Conservation (phyloP, 2,888 invertebrate species). For the Drosophila aldrichi region DNA sequence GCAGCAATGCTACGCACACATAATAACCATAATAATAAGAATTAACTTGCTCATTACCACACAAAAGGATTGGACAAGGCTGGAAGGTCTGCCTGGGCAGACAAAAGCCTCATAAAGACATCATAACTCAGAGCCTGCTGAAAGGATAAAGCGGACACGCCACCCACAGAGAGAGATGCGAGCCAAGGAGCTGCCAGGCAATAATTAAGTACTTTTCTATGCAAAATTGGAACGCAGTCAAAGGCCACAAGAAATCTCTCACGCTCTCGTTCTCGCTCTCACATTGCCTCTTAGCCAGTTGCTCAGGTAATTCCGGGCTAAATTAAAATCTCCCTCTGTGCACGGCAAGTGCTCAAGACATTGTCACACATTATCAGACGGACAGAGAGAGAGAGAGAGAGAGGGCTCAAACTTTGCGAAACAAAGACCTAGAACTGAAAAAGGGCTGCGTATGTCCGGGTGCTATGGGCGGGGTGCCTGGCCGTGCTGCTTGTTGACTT, state of each 20-base stretch:
- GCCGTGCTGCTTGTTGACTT: slow-evolving; percentile 1
- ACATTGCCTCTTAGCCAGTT: slow-evolving; percentile 5
- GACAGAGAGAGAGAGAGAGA: slow-evolving; percentile 22
- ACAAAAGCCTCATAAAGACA: slow-evolving; percentile 81
- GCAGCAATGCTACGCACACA: slow-evolving; percentile 44
- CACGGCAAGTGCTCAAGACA: slow-evolving; percentile 68
- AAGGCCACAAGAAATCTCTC: slow-evolving; percentile 14
- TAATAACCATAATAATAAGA: slow-evolving; percentile 78
- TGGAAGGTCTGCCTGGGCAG: slow-evolving; percentile 27
- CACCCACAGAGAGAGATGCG: slow-evolving; percentile 2
- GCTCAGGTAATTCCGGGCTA: slow-evolving; percentile 55
- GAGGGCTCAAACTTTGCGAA: slow-evolving; percentile 42
- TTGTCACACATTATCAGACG: slow-evolving; percentile 66
- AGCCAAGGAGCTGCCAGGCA: slow-evolving; percentile 21
- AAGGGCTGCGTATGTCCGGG: slow-evolving; percentile 43
- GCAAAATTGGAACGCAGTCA: slow-evolving; percentile 74
- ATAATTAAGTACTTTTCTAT: slow-evolving; percentile 82
- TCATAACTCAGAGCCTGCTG: slow-evolving; percentile 76
- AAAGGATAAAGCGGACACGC: slow-evolving; percentile 66
- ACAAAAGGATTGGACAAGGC: slow-evolving; percentile 68
- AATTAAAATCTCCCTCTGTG: slow-evolving; percentile 80
- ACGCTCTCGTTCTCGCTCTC: slow-evolving; percentile 15
- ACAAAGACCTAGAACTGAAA: slow-evolving; percentile 43
- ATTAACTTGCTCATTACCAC: slow-evolving; percentile 74
- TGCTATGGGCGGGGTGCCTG: not conserved